Percentiles rank a stretch among this genome's conserved stretches.
These are phyloP conservation scores for Sussaba pulchella DNA, from an alignment of 2,888 invertebrate species.

Conservation along the genomic window DNA sequence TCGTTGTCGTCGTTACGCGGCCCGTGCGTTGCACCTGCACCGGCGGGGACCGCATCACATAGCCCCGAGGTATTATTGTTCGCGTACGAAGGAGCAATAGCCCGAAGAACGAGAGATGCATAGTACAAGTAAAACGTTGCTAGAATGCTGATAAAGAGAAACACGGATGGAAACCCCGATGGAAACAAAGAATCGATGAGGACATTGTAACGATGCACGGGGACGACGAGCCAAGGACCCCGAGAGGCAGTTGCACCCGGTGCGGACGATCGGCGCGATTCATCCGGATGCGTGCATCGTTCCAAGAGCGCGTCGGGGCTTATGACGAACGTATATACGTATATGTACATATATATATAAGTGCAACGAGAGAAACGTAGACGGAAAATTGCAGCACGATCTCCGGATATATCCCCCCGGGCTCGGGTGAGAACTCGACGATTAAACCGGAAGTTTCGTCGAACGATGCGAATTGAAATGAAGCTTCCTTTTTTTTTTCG, in stretches of 20 bases:
- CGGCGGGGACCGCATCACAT: conserved; percentile 29
- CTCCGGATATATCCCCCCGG: conserved; percentile 12
- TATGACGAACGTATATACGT: too few species aligned
- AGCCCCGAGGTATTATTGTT: conserved; percentile 21
- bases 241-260: conserved; percentile 19
- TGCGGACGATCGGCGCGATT: conserved; percentile 37
- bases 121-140: conserved; percentile 52
- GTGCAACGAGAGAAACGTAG: not conserved
- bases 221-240: conserved; percentile 45
- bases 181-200: conserved; percentile 59
- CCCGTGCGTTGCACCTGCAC: conserved; percentile 57
- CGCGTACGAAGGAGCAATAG: conserved; percentile 33
- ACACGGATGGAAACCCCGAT: conserved; percentile 2
- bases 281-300: conserved; percentile 47
- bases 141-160: conserved; percentile 59
- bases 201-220: conserved; percentile 57
- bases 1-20: conserved; percentile 25
- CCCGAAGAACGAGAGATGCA: conserved; percentile 52
- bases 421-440: conserved; percentile 1
- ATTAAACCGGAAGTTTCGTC: conserved; percentile 47
- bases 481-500: not conserved
- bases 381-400: not conserved
- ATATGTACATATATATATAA: too few species aligned
- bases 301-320: too few species aligned
- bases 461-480: conserved; percentile 27